Evolutionary conservation across 2,797 vertebrate genomes (phyloP).

Genomic region (Loriculus beryllinus): DNA sequence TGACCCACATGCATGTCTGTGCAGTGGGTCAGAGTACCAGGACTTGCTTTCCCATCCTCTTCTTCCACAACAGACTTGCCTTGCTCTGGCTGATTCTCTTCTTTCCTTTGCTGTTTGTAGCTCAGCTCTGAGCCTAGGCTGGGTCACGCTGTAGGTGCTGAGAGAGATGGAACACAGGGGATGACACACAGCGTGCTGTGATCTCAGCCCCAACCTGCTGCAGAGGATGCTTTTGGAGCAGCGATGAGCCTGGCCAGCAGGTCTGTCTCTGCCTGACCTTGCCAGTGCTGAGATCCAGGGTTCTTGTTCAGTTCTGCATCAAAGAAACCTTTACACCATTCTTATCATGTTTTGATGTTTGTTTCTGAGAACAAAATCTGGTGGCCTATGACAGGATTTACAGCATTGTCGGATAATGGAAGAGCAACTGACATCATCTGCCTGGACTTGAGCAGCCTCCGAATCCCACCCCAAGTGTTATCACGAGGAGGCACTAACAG

Average conservation of each 20-base stretch:
- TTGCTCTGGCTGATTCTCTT: not conserved
- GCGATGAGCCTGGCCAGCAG: not conserved
- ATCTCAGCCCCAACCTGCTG: not conserved
- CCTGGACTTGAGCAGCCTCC: not conserved
- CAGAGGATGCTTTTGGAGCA: not conserved
- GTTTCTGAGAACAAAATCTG: not conserved
- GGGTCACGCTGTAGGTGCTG: not conserved
- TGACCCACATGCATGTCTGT: rapidly evolving
- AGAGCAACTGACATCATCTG: not conserved
- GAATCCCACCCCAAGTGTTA: not conserved
- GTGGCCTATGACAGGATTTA: not conserved
- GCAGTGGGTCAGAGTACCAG: not conserved
- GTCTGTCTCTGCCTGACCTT: not conserved
- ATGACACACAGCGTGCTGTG: not conserved
- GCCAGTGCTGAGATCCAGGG: not conserved
- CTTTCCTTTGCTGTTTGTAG: not conserved
- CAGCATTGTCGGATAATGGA: not conserved
- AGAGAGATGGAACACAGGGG: not conserved
- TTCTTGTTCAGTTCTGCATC: not conserved
- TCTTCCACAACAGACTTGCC: not conserved
- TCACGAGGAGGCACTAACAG: not conserved
- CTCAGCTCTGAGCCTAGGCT: not conserved
- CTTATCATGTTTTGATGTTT: not conserved
- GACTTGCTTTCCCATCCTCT: not conserved
- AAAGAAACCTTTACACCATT: not conserved